These are phyloP conservation scores for Tipula lateralis DNA, from an alignment of 2,888 invertebrate species.

Conservation along the genomic window DNA sequence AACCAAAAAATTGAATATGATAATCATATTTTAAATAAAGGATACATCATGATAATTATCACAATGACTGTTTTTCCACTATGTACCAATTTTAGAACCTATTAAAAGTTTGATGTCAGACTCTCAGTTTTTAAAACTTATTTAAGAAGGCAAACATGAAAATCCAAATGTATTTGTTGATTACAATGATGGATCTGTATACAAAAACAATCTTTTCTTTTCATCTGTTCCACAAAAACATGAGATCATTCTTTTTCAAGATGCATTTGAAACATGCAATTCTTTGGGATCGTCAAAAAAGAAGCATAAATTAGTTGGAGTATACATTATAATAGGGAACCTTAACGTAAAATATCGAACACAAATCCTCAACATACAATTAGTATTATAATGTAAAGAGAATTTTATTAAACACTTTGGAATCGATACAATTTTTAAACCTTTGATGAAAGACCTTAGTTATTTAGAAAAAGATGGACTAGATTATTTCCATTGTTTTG, in stretches of 20 bases:
- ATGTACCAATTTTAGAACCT: constrained; percentile 31
- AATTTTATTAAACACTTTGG: too few relatives aligned
- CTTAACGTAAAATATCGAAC: too few relatives aligned
- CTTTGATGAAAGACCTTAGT: constrained; percentile 37
- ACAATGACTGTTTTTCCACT: constrained; percentile 31
- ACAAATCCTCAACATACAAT: too few relatives aligned
- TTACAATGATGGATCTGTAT: background rate
- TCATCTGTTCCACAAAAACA: constrained; percentile 28
- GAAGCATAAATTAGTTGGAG: too few relatives aligned
- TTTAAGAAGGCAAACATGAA: background rate
- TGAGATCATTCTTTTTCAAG: constrained; percentile 39
- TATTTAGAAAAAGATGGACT: constrained; percentile 38
- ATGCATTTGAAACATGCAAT: constrained; percentile 40
- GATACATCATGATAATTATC: constrained; percentile 31
- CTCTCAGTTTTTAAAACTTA: constrained; percentile 28
- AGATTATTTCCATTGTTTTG: background rate
- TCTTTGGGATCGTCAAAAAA: constrained; percentile 39
- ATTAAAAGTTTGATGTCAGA: constrained; percentile 30
- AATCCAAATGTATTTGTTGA: background rate
- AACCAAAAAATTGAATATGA: too few relatives aligned
- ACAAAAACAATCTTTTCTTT: constrained; percentile 31
- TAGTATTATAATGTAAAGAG: too few relatives aligned
- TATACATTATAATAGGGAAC: constrained; percentile 34
- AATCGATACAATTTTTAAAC: constrained; percentile 36
- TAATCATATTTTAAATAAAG: too few relatives aligned